These are phyloP conservation scores for Rhyacophila evoluta DNA, from an alignment of 2,888 invertebrate genomes.

Conservation along the genomic window DNA sequence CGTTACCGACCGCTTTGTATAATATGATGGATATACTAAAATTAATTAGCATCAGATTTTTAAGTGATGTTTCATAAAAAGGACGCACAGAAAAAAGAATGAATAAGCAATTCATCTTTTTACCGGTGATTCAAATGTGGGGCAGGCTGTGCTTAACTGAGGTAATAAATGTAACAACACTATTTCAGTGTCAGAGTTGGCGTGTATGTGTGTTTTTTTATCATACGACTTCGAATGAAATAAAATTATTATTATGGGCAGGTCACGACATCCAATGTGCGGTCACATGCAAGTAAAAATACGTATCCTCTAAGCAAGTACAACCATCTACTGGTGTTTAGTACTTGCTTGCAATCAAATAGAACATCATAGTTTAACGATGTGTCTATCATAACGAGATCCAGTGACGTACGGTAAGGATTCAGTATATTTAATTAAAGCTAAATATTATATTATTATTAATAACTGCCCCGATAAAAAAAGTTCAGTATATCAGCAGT, in stretches of 20 bases:
- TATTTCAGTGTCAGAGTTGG: not conserved
- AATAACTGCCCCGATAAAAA: too few species aligned
- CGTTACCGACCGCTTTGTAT: too few species aligned
- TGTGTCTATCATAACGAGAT: not conserved
- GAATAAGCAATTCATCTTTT: too few species aligned
- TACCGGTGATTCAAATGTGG: too few species aligned
- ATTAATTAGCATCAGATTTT: not conserved
- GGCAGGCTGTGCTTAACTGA: not conserved
- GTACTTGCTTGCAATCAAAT: not conserved
- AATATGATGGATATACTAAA: not conserved
- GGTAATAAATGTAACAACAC: not conserved
- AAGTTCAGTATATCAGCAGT: too few species aligned
- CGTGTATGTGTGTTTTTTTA: constrained; percentile 1
- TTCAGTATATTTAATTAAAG: too few species aligned
- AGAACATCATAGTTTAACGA: constrained; percentile 7
- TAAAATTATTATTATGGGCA: not conserved
- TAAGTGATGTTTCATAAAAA: not conserved
- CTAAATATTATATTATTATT: too few species aligned
- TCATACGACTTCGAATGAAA: not conserved
- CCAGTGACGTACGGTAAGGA: not conserved
- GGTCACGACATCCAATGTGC: not conserved
- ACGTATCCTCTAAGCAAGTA: not conserved
- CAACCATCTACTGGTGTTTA: not conserved
- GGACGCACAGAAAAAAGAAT: too few species aligned
- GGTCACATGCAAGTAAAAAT: constrained; percentile 12